These are phyloP conservation scores for Sebastes schlegelii DNA, from an alignment of 2,113 vertebrate species.

Conservation along the genomic window DNA sequence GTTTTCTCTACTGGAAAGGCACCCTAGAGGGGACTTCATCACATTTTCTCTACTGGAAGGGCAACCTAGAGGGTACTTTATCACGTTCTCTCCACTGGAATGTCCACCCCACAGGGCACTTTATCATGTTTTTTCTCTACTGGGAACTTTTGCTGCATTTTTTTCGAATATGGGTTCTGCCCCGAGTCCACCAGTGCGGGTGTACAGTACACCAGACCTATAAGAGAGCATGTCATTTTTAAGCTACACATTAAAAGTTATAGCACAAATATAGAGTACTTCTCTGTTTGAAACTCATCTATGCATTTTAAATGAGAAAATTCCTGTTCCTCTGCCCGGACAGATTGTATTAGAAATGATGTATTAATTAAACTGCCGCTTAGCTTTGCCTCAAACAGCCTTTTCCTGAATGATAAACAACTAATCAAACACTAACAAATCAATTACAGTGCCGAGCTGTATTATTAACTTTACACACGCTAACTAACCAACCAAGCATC, in stretches of 20 bases:
- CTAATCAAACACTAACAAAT: conserved; percentile 46
- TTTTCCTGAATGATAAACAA: conserved; percentile 44
- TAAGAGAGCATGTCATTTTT: background rate
- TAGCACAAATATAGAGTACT: background rate
- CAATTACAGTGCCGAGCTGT: conserved; percentile 32
- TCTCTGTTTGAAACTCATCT: background rate
- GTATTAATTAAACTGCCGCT: conserved; percentile 8
- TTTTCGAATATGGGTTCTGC: no score
- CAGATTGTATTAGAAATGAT: background rate
- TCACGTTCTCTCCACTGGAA: no score
- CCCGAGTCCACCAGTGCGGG: no score
- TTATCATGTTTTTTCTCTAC: no score
- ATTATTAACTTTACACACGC: conserved; percentile 39
- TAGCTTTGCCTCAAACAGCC: background rate
- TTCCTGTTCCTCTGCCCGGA: background rate
- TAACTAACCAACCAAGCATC: conserved; percentile 27
- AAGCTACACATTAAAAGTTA: background rate
- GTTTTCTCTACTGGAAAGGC: no score
- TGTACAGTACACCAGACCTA: no score
- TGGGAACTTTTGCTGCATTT: no score
- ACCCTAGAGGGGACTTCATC: no score
- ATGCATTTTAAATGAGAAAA: conserved; percentile 32
- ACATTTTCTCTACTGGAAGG: no score
- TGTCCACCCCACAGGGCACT: no score
- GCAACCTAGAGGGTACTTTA: no score